phyloP scores from a whole-genome alignment of 2,113 vertebrate genomes.

The Thalassoma bifasciatum region DNA sequence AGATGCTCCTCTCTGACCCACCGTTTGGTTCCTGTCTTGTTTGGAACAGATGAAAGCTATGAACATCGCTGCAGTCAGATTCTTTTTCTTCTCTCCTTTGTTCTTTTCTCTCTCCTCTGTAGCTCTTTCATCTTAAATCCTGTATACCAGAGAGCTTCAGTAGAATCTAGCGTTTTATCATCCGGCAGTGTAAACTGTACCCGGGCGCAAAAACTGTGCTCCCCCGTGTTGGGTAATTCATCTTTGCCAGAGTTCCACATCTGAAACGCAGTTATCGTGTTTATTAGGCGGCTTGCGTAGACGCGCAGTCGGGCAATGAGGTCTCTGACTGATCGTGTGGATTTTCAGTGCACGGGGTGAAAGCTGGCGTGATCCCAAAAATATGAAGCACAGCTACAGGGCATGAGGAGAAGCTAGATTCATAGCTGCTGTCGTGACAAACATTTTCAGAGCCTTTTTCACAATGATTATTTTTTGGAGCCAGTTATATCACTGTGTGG shows the following conservation, averaged over 20 bases:
- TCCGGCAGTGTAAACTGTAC: slow-evolving; percentile 9
- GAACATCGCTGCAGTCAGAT: neutral
- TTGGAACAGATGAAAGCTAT: slow-evolving; percentile 21
- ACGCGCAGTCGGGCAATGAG: neutral
- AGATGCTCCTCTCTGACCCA: slow-evolving; percentile 4
- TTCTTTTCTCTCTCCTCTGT: neutral
- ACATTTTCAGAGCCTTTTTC: neutral
- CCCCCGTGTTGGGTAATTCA: slow-evolving; percentile 2
- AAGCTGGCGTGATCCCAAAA: neutral
- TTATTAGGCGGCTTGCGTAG: slow-evolving; percentile 3
- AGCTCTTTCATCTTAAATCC: slow-evolving; percentile 1
- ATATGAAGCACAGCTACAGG: neutral
- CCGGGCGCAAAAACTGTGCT: slow-evolving; percentile 5
- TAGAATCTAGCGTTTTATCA: slow-evolving; percentile 18
- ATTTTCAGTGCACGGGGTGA: neutral
- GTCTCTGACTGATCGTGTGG: neutral
- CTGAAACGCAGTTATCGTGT: slow-evolving; percentile 24
- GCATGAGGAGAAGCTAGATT: neutral
- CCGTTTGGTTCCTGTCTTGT: slow-evolving; percentile 12
- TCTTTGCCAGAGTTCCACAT: slow-evolving; percentile 3
- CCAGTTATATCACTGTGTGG: too few species aligned
- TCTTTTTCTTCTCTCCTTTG: slow-evolving; percentile 10
- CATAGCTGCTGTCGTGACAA: neutral
- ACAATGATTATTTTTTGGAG: neutral
- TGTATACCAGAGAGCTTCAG: neutral